Conservation (phyloP, 2,888 invertebrate species). For the Cephus rjabovi region DNA sequence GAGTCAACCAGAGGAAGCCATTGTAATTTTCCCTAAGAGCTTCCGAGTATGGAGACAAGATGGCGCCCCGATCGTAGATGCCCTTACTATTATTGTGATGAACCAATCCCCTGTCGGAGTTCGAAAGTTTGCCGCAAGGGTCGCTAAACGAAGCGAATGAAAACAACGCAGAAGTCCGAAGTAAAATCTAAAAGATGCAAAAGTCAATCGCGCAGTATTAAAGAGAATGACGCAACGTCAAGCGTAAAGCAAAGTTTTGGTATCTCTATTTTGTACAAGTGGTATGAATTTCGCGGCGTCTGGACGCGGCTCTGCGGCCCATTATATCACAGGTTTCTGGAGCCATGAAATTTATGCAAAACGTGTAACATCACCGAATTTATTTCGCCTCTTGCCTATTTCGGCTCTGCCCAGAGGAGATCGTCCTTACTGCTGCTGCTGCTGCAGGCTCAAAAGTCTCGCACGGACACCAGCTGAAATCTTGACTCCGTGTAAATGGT, state of each 20-base stretch:
- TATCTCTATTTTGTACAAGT: not conserved
- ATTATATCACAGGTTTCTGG: constrained; percentile 5
- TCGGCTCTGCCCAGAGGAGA: not conserved
- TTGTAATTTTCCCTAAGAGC: no score
- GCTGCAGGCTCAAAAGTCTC: not conserved
- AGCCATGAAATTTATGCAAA: constrained; percentile 21
- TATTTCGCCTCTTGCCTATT: not conserved
- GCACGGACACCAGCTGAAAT: not conserved
- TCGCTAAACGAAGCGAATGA: not conserved
- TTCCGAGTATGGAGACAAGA: no score
- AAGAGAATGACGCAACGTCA: not conserved
- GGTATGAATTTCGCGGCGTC: not conserved
- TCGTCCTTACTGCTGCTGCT: not conserved
- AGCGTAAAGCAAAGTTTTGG: not conserved
- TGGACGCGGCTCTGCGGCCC: not conserved
- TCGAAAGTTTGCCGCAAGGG: not conserved
- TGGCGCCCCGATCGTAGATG: no score
- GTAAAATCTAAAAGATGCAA: not conserved
- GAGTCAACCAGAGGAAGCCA: not conserved
- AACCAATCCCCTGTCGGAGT: not conserved
- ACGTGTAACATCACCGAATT: constrained; percentile 15
- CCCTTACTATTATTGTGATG: not conserved
- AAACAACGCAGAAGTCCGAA: not conserved
- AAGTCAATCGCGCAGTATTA: not conserved
- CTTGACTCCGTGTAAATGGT: not conserved